Percentiles rank a stretch among this genome's conserved stretches.
phyloP scores from a whole-genome alignment of 2,113 vertebrate genomes.

The Bungarus multicinctus region DNA sequence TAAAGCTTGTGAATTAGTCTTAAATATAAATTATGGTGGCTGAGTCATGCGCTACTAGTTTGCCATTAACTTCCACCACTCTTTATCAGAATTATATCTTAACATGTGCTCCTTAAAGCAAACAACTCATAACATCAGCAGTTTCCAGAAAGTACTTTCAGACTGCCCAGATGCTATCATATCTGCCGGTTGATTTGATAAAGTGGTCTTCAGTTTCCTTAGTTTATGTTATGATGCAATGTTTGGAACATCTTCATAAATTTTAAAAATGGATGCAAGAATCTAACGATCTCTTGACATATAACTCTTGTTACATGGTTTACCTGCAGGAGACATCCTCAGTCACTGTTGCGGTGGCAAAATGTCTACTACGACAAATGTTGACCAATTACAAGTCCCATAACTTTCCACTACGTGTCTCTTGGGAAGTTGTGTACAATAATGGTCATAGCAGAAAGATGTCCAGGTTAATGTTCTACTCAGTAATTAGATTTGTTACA shows the following conservation, averaged over 20 bases:
- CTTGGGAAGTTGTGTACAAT: conserved; percentile 19
- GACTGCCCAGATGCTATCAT: background rate
- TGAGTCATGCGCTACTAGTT: conserved; percentile 6
- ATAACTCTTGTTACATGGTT: background rate
- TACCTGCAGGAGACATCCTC: background rate
- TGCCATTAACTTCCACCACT: background rate
- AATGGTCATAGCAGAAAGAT: conserved; percentile 11
- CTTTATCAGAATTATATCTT: conserved; percentile 8
- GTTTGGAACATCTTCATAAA: background rate
- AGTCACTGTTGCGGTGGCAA: conserved; percentile 11
- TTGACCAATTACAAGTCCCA: conserved; percentile 13
- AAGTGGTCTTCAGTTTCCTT: conserved; percentile 16
- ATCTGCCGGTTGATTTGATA: conserved; percentile 5
- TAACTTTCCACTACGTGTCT: conserved; percentile 16
- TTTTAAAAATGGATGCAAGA: conserved; percentile 4
- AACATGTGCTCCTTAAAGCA: background rate
- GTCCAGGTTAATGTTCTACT: background rate
- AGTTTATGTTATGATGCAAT: background rate
- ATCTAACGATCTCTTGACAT: background rate
- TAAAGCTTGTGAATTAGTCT: conserved; percentile 25
- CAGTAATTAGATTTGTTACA: background rate
- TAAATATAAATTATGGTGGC: conserved; percentile 25
- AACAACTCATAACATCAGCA: conserved; percentile 8
- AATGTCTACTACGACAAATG: conserved; percentile 12
- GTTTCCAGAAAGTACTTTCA: conserved; percentile 32